Base-by-base conservation (phyloP, 2,797 vertebrate genomes). In the Tympanoctomys barrerae region DNA sequence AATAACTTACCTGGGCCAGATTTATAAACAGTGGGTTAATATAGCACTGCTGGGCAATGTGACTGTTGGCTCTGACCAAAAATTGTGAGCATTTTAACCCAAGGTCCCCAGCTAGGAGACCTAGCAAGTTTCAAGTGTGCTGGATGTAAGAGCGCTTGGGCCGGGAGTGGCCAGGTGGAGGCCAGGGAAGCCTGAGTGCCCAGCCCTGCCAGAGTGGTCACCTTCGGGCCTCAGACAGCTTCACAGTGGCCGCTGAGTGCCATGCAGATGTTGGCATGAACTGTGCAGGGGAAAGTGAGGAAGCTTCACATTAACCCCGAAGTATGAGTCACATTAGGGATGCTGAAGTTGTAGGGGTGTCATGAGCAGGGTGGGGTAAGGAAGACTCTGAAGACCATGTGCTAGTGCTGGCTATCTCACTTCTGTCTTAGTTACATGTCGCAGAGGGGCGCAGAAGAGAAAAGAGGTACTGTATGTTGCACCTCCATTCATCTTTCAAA, bases 21-120 rank as follows among this genome's bases (percentile, higher is more conserved):
- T 91, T 95, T 92, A 86, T 87, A 59, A 90, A 62, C 61, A 87
- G 39, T 66, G 64, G 24, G 21, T 96, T 91, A 93, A 91, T 92
- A 36, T 87, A 64, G 64, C 57, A 90, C 42, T 77, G 42, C 84
- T 28, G 18, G 68, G 71, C 42, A 92, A 5, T 78, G n/a, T 22
- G 54, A 54, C 22, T 71, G n/a, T 46, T 81, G 84, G 46, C 59
- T 90, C n/a, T 93, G 75, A 70, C 36, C 31, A 85, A 22, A 21
- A 79, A 5, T 86, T 89, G 52, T 77, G 49, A 90, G 36, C 28
- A 61, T 83, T 36, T 87, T 88, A 94, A 70, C 68, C 33, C 83
- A 91, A 91, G 79, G 28, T 73, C 31, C 36, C 12, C 19, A 73
- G 61, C n/a, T 87, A 10, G 49, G 57, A 64, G 33, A 78, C 54